phyloP scores from a whole-genome alignment of 2,888 invertebrate genomes.

The Seira sanloemensis region DNA sequence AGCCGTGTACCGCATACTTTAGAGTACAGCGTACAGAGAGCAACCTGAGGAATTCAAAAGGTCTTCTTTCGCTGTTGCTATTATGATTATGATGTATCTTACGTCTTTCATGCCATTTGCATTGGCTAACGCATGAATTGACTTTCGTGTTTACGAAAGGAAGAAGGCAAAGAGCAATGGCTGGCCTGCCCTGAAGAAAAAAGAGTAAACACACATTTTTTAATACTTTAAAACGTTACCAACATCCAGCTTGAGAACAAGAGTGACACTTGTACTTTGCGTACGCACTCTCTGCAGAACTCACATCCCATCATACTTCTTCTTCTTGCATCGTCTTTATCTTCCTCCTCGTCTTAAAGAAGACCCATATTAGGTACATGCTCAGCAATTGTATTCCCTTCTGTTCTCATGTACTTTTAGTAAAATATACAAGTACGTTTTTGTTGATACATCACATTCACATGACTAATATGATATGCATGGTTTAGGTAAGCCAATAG shows the following conservation, averaged over 20 bases:
- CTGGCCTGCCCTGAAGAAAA: not conserved
- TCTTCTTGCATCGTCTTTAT: not conserved
- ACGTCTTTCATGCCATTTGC: not conserved
- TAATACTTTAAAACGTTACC: not conserved
- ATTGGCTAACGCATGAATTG: not conserved
- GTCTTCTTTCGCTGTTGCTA: not conserved
- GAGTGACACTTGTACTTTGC: not conserved
- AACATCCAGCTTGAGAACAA: not conserved
- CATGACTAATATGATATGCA: not conserved
- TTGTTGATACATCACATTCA: not conserved
- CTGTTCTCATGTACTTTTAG: not conserved
- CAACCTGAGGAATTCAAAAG: not conserved
- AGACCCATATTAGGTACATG: not conserved
- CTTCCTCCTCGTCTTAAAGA: not conserved
- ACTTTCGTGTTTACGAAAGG: slow-evolving; percentile 1
- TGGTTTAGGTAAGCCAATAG: not conserved
- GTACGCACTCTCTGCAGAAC: not conserved
- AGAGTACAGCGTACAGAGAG: not conserved
- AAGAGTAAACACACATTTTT: slow-evolving; percentile 19
- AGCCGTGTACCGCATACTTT: not conserved
- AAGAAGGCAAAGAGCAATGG: slow-evolving; percentile 50
- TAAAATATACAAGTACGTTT: not conserved
- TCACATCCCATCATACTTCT: not conserved
- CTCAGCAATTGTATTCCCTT: not conserved
- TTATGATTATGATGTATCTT: not conserved